Evolutionary conservation across 1,140 invertebrate species (phyloP).

Genomic region (Planococcus citri): DNA sequence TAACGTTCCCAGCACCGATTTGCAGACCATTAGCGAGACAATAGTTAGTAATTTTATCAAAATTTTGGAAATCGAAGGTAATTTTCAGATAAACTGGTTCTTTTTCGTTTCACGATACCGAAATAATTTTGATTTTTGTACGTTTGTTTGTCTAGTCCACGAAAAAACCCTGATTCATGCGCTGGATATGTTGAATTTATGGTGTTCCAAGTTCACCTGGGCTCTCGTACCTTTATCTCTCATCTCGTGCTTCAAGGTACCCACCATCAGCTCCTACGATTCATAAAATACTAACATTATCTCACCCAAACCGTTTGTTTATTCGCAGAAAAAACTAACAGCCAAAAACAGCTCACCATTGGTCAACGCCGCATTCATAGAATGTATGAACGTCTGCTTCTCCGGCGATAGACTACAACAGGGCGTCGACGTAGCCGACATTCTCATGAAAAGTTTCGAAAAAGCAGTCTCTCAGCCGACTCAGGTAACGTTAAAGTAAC

Average conservation of each 20-base stretch:
- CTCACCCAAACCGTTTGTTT: neutral
- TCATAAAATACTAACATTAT: too few species aligned
- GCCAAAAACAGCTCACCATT: conserved; percentile 63
- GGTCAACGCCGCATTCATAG: conserved; percentile 64
- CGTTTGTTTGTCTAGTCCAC: conserved; percentile 41
- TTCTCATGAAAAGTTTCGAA: conserved; percentile 52
- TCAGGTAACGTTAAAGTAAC: conserved; percentile 35
- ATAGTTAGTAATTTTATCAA: conserved; percentile 58
- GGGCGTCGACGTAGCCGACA: conserved; percentile 40
- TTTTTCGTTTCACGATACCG: conserved; percentile 60
- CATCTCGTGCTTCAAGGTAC: conserved; percentile 6
- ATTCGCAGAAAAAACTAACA: conserved; percentile 53
- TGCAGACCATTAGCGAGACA: conserved; percentile 45
- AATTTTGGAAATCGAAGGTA: conserved; percentile 74
- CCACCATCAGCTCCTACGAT: too few species aligned
- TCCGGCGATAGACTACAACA: conserved; percentile 41
- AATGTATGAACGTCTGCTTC: conserved; percentile 51
- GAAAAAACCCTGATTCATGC: conserved; percentile 77
- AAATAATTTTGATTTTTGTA: conserved; percentile 32
- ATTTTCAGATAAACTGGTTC: conserved; percentile 73
- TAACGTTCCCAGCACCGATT: conserved; percentile 44
- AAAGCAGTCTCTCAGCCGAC: conserved; percentile 52
- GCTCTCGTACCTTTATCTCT: neutral
- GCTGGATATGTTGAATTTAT: conserved; percentile 63
- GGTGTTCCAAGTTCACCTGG: conserved; percentile 52